These are phyloP conservation scores for Oreohelix idahoensis DNA, from an alignment of 1,140 invertebrate genomes.

Conservation along the genomic window DNA sequence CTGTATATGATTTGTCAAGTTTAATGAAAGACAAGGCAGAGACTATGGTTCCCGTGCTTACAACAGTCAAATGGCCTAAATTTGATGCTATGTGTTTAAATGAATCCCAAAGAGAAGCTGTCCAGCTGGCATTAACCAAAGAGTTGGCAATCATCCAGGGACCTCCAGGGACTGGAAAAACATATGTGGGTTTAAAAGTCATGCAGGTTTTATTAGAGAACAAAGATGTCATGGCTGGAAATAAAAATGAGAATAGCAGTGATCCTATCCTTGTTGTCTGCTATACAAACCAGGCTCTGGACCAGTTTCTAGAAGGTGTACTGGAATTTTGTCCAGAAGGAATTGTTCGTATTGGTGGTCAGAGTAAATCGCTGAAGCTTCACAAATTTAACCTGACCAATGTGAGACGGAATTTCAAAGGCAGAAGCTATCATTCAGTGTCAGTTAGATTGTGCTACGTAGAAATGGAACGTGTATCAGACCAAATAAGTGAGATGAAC, in stretches of 20 bases:
- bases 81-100: conserved; percentile 15
- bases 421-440: conserved; percentile 15
- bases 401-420: conserved; percentile 40
- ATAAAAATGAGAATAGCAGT: conserved; percentile 49
- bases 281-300: no score
- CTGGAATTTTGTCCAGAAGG: no score
- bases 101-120: conserved; percentile 63
- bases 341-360: no score
- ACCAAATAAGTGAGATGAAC: neutral
- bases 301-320: no score
- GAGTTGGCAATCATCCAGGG: no score
- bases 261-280: conserved; percentile 84
- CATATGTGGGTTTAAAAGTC: no score
- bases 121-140: no score
- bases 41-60: no score
- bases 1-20: conserved; percentile 37
- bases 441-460: neutral
- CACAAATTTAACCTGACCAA: conserved; percentile 72
- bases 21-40: no score
- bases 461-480: neutral
- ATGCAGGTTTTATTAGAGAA: no score
- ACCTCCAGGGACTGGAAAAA: no score
- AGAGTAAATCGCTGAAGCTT: conserved; percentile 78
- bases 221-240: conserved; percentile 8
- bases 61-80: conserved; percentile 26